These are phyloP conservation scores for Caradrina clavipalpis DNA, from an alignment of 2,888 invertebrate genomes.

Conservation along the genomic window DNA sequence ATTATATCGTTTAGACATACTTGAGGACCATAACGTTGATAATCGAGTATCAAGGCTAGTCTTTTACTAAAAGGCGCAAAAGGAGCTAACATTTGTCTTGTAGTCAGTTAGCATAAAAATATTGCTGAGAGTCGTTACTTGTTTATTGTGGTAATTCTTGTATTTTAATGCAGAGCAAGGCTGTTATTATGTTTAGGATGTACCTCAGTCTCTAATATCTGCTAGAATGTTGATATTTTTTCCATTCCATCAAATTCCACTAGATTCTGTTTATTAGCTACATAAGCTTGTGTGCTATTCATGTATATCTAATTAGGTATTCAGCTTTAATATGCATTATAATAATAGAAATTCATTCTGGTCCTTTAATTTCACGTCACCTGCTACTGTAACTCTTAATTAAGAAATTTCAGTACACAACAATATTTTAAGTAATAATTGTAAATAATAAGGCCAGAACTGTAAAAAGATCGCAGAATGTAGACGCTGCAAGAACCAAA, in stretches of 20 bases:
- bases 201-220: neutral
- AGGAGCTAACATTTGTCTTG: neutral
- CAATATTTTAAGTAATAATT: neutral
- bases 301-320: neutral
- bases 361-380: neutral
- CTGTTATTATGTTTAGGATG: neutral
- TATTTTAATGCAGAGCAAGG: neutral
- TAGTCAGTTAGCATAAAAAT: neutral
- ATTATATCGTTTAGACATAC: neutral
- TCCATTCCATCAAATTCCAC: neutral
- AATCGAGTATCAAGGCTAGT: neutral
- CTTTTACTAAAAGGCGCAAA: neutral
- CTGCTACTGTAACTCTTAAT: neutral
- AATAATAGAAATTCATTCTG: too few relatives aligned
- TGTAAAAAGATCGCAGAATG: conserved; percentile 31
- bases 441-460: conserved; percentile 5
- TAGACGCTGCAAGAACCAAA: conserved; percentile 14
- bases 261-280: neutral
- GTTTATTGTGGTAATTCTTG: neutral
- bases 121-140: neutral
- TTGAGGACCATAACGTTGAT: neutral
- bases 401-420: neutral
- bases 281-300: neutral
- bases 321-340: too few relatives aligned
- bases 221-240: neutral